Evolutionary conservation across 1,140 invertebrate genomes (phyloP), one percentile per base, ranked within the genome.

Genomic region (Hyles vespertilio): DNA sequence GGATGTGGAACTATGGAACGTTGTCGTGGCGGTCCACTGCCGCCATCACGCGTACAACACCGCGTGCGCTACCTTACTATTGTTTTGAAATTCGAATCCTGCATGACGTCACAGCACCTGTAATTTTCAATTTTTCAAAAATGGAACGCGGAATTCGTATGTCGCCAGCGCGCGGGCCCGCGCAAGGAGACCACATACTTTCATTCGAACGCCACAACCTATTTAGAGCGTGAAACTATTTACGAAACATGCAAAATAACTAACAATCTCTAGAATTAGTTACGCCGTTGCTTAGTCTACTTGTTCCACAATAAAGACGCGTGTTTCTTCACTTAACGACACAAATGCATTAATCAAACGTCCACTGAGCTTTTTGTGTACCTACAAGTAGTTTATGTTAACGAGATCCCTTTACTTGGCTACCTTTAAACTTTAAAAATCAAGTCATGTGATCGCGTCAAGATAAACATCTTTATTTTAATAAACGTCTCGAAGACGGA

Each of bases 241-340:
- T 76, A 84, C 86, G 86, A 89, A 89, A 89, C 86, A 89, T 89
- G 86, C 84, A 89, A 89, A 89, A 87, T 86, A 81, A 84, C 72
- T 81, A 77, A 87, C 86, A 87, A 89, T 87, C 82, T 86, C 82
- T 74, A 77, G 78, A 84, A 86, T 84, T 89, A 84, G 84, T 84
- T 89, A 86, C 84, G 85, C 84, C 54, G 79, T 84, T 81, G 82
- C 79, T 81, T 76, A 80, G 67, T 84, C 77, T 80, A 79, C 77
- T 81, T 84, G 74, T 71, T 79, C 74, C 70, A 82, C 70, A 81
- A 79, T 77, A 74, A 81, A 81, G 71, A 86, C 67, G 70, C 63
- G 69, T 73, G 81, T 84, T 85, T 84, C 79, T 81, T 79, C 75
- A 82, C 71, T 72, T 63, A 71, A 77, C 71, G 77, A 79, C 77